These are phyloP conservation scores for Micromesistius poutassou DNA, from an alignment of 2,797 vertebrate species.

Conservation along the genomic window DNA sequence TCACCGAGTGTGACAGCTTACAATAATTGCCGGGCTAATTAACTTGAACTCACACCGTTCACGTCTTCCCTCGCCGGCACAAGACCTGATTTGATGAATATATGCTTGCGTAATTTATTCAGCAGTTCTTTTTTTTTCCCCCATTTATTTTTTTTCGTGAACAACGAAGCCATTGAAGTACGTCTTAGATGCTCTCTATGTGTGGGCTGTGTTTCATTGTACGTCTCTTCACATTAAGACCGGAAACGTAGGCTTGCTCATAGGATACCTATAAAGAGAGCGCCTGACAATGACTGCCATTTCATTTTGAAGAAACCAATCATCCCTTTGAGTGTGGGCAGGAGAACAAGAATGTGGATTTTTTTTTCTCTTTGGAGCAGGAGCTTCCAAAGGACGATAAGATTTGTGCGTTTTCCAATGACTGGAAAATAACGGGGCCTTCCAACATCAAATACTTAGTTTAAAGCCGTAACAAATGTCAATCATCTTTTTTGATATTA, in stretches of 20 bases:
- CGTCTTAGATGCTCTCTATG: not conserved
- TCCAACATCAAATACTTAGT: too few species aligned
- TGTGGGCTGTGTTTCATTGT: not conserved
- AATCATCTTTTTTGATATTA: not conserved
- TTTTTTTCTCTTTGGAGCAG: not conserved
- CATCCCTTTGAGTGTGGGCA: not conserved
- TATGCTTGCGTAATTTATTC: slow-evolving; percentile 56
- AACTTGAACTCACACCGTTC: slow-evolving; percentile 58
- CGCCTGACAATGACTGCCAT: not conserved
- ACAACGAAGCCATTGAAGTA: not conserved
- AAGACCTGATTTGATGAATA: slow-evolving; percentile 68
- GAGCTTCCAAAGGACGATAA: not conserved
- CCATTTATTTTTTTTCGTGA: not conserved
- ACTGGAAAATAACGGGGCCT: too few species aligned
- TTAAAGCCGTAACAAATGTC: not conserved
- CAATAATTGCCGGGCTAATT: slow-evolving; percentile 78
- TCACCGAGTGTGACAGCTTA: slow-evolving; percentile 75
- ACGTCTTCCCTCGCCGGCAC: slow-evolving; percentile 49
- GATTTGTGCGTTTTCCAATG: not conserved
- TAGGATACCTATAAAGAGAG: not conserved
- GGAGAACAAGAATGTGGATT: not conserved
- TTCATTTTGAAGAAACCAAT: not conserved
- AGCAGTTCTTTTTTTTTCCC: slow-evolving; percentile 31
- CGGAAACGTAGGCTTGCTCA: not conserved
- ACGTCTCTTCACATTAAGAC: not conserved